phyloP scores from a whole-genome alignment of 2,888 invertebrate genomes.

The Neoascia interrupta region DNA sequence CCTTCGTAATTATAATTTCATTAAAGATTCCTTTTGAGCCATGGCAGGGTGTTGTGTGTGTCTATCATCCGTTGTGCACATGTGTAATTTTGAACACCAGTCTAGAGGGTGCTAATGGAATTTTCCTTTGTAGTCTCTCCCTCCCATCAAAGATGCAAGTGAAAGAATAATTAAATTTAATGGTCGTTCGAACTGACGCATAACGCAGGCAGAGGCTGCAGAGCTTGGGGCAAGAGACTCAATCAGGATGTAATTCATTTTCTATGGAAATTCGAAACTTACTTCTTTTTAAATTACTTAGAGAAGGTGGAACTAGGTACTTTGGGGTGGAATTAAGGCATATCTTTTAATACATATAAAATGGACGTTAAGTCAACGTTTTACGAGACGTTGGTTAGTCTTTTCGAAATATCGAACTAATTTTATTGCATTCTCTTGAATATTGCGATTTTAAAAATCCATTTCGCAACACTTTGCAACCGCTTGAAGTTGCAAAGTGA shows the following conservation, averaged over 20 bases:
- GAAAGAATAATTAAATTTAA: constrained; percentile 36
- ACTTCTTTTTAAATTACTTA: neutral
- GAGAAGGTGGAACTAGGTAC: too few relatives aligned
- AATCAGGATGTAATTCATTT: constrained; percentile 56
- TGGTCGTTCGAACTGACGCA: constrained; percentile 26
- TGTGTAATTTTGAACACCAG: constrained; percentile 19
- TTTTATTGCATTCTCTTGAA: too few relatives aligned
- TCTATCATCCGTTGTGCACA: constrained; percentile 8
- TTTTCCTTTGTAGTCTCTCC: constrained; percentile 35
- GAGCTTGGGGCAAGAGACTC: constrained; percentile 25
- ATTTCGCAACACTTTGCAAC: too few relatives aligned
- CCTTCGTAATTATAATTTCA: constrained; percentile 58
- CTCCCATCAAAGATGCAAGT: constrained; percentile 25
- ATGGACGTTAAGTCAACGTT: too few relatives aligned
- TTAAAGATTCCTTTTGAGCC: constrained; percentile 42
- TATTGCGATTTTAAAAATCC: too few relatives aligned
- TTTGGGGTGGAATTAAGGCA: too few relatives aligned
- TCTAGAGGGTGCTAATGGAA: constrained; percentile 53
- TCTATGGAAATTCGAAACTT: constrained; percentile 7
- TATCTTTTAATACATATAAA: too few relatives aligned
- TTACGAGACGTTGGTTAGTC: too few relatives aligned
- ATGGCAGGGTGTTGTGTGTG: neutral
- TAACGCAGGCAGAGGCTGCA: constrained; percentile 4
- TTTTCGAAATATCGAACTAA: too few relatives aligned
- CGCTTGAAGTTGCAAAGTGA: too few relatives aligned